Conservation (phyloP, 1,140 invertebrate species). For the Berghia stephanieae region DNA sequence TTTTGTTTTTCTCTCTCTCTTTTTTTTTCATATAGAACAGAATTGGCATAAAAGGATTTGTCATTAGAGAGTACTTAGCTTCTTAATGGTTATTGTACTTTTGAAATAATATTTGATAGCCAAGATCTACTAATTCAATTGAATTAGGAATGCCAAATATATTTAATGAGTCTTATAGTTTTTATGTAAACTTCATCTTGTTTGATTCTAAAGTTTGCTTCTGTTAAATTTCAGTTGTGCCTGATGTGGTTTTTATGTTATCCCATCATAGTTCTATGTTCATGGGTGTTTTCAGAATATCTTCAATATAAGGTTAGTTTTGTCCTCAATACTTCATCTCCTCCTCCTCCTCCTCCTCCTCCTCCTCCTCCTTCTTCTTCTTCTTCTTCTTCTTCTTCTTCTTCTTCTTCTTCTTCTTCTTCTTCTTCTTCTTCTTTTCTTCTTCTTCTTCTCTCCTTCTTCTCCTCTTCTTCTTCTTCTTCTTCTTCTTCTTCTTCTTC, state of each 20-base stretch:
- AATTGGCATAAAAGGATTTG: no score
- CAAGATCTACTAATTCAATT: background rate
- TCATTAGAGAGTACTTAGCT: background rate
- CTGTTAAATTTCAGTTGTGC: constrained; percentile 61
- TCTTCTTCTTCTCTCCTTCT: background rate
- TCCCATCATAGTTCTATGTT: constrained; percentile 52
- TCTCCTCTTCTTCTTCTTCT: background rate
- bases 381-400: background rate
- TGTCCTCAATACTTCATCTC: background rate
- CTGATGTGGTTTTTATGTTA: constrained; percentile 64
- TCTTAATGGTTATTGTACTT: background rate
- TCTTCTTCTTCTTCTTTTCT: background rate
- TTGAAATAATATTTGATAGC: no score
- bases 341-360: background rate
- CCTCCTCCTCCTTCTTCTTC: background rate
- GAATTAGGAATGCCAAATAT: background rate
- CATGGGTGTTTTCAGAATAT: constrained; percentile 59
- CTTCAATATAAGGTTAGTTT: constrained; percentile 57
- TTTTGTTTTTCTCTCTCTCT: no score
- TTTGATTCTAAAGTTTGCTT: no score
- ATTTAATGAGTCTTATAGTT: background rate
- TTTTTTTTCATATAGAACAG: no score
- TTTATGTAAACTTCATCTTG: background rate
- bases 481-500: no score
- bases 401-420: no score